These are phyloP conservation scores for Phalloptychus januarius DNA, from an alignment of 2,797 vertebrate genomes.

Conservation along the genomic window DNA sequence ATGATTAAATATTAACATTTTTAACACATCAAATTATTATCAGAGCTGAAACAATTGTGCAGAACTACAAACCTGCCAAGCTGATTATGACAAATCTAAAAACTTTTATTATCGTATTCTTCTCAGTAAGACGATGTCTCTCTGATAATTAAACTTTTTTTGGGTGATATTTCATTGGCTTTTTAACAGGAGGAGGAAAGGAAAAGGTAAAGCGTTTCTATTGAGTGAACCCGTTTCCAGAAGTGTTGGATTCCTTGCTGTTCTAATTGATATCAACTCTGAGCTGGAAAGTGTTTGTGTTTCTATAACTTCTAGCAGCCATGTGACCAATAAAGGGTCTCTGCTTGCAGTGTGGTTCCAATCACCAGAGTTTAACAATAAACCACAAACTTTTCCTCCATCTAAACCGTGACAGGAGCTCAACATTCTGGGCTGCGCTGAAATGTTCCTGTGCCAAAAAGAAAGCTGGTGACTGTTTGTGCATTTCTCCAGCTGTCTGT, in stretches of 20 bases:
- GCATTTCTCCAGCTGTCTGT: not conserved
- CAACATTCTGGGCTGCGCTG: constrained; percentile 17
- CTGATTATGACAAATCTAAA: too few relatives aligned
- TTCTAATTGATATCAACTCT: constrained; percentile 62
- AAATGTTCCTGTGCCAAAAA: not conserved
- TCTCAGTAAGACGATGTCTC: too few relatives aligned
- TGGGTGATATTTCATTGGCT: too few relatives aligned
- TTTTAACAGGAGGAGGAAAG: constrained; percentile 26
- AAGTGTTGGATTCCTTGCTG: constrained; percentile 48
- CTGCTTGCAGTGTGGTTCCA: constrained; percentile 6
- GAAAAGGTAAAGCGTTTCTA: constrained; percentile 55
- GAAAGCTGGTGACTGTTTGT: not conserved
- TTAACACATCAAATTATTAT: too few relatives aligned
- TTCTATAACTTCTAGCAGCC: not conserved
- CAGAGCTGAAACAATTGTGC: too few relatives aligned
- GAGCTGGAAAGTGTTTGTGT: constrained; percentile 23
- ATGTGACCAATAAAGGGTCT: constrained; percentile 5
- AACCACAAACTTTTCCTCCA: constrained; percentile 8
- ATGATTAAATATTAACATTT: too few relatives aligned
- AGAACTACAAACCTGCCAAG: too few relatives aligned
- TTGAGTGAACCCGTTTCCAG: constrained; percentile 59
- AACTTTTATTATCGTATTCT: too few relatives aligned
- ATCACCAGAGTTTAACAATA: constrained; percentile 6
- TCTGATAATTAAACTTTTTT: too few relatives aligned
- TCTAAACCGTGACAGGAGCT: constrained; percentile 10